Percentiles rank a stretch among this genome's conserved stretches.
Conservation (phyloP, 2,797 vertebrate genomes). For the Aphelocoma californica region DNA sequence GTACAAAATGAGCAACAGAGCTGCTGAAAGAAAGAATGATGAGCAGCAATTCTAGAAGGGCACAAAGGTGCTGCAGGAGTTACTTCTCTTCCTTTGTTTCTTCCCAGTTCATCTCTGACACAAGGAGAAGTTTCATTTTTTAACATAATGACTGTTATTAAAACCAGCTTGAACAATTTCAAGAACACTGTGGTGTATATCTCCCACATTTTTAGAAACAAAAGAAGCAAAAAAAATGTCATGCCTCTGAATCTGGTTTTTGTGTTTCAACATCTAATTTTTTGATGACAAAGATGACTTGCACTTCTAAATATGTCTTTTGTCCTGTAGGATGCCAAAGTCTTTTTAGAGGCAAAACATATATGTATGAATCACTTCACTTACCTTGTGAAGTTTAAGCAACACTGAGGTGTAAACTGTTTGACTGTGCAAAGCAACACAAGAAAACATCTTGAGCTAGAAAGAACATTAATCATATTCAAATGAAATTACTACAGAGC, state of each 20-base stretch:
- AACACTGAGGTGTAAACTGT: background rate
- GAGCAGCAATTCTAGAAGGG: slow-evolving; percentile 63
- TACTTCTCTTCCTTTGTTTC: slow-evolving; percentile 67
- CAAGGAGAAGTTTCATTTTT: slow-evolving; percentile 64
- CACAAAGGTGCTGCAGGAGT: slow-evolving; percentile 38
- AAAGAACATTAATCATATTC: background rate
- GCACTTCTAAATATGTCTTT: slow-evolving; percentile 40
- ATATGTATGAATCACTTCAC: background rate
- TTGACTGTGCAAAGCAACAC: background rate
- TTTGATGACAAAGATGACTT: slow-evolving; percentile 43
- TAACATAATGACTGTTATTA: slow-evolving; percentile 67
- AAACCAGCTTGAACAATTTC: slow-evolving; percentile 67
- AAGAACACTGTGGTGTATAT: slow-evolving; percentile 2
- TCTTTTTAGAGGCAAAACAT: slow-evolving; percentile 8
- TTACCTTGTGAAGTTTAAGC: background rate
- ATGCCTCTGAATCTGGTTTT: slow-evolving; percentile 19
- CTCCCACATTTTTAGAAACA: slow-evolving; percentile 59
- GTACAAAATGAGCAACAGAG: slow-evolving; percentile 63
- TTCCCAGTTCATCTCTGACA: slow-evolving; percentile 65
- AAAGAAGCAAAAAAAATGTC: slow-evolving; percentile 31
- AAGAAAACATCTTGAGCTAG: background rate
- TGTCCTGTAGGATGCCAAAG: slow-evolving; percentile 2
- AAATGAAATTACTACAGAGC: background rate
- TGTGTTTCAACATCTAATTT: slow-evolving; percentile 33
- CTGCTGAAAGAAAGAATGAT: slow-evolving; percentile 73